A percentile compares a stretch with the other conserved stretches of the same genome.
These are phyloP conservation scores for Zosterops lateralis DNA, from an alignment of 2,113 vertebrate species.

Conservation along the genomic window DNA sequence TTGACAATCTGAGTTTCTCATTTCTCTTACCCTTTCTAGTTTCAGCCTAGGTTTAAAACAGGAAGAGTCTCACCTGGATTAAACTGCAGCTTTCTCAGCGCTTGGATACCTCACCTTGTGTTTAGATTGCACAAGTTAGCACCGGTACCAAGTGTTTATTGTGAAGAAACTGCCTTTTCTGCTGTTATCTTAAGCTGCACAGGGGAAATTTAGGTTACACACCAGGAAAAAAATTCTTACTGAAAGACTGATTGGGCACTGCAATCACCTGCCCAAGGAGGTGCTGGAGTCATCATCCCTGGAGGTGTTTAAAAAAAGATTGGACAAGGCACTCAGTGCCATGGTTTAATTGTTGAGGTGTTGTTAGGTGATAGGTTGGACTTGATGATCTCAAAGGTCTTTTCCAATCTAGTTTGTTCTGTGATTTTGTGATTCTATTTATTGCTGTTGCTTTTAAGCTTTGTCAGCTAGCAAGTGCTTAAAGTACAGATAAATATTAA, in stretches of 20 bases:
- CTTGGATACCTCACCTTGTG: not conserved
- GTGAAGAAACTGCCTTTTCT: not conserved
- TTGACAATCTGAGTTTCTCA: not conserved
- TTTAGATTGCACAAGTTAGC: not conserved
- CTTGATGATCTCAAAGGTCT: not conserved
- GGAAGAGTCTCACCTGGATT: not conserved
- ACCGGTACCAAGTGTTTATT: not conserved
- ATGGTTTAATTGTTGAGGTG: not conserved
- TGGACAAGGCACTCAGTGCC: not conserved
- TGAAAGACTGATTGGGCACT: not conserved
- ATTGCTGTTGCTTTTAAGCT: not conserved
- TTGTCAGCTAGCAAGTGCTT: not conserved
- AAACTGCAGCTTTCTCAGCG: not conserved
- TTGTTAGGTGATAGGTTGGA: not conserved
- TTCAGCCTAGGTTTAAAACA: not conserved
- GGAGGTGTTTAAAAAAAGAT: not conserved
- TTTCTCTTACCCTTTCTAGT: not conserved
- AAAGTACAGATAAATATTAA: constrained; percentile 23
- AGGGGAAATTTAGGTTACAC: not conserved
- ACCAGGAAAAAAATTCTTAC: not conserved
- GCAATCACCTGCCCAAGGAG: not conserved
- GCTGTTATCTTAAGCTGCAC: not conserved
- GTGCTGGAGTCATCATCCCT: not conserved
- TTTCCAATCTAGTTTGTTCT: not conserved
- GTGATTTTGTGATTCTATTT: not conserved